These are phyloP conservation scores for Alloscopus bannaensis DNA, from an alignment of 2,888 invertebrate genomes.

Conservation along the genomic window DNA sequence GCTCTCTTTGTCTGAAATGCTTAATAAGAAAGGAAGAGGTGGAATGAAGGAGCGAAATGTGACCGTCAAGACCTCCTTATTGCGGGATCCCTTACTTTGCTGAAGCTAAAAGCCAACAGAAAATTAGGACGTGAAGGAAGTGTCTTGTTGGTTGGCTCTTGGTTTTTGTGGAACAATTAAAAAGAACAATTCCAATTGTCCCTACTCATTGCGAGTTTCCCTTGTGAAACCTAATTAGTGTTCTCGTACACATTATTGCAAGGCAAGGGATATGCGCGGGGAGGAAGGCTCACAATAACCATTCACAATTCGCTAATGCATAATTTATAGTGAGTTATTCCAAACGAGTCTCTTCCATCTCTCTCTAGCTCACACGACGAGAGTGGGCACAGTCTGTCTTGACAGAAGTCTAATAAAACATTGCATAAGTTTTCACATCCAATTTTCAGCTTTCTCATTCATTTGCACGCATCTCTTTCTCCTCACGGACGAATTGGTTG, in stretches of 20 bases:
- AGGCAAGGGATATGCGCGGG: neutral
- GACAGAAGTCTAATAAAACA: constrained; percentile 14
- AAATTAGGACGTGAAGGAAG: too few species aligned
- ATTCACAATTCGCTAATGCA: constrained; percentile 7
- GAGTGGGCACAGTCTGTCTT: constrained; percentile 11
- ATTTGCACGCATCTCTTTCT: constrained; percentile 9
- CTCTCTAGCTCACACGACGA: neutral
- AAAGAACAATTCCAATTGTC: constrained; percentile 13
- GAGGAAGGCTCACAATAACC: too few species aligned
- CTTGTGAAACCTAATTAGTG: constrained; percentile 8
- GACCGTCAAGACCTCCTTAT: too few species aligned
- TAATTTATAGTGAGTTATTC: constrained; percentile 12
- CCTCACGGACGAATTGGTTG: constrained; percentile 4
- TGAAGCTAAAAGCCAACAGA: too few species aligned
- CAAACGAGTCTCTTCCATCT: constrained; percentile 17
- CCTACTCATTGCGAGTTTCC: constrained; percentile 2
- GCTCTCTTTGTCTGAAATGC: too few species aligned
- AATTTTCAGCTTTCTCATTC: constrained; percentile 25
- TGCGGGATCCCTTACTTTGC: too few species aligned
- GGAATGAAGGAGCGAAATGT: too few species aligned
- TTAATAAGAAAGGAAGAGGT: too few species aligned
- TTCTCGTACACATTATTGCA: neutral
- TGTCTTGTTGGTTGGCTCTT: too few species aligned
- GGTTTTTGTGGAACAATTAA: constrained; percentile 19
- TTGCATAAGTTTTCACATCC: constrained; percentile 20